Conservation (phyloP, 2,797 vertebrate genomes). For the Sebastes cheni region DNA sequence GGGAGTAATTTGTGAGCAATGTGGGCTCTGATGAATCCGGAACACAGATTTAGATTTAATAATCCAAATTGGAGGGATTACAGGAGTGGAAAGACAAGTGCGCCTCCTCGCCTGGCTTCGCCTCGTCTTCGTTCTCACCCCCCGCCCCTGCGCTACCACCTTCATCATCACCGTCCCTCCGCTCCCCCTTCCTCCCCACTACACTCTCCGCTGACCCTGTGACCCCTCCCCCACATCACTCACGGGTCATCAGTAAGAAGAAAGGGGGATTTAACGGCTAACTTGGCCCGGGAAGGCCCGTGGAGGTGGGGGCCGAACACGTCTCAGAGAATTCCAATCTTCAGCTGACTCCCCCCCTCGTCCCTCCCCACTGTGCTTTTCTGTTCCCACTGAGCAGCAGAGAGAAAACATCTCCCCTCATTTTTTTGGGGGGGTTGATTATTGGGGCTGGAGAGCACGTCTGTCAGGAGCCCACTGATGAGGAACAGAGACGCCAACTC, state of each 20-base stretch:
- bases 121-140: not conserved
- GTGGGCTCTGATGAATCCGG: slow-evolving; percentile 67
- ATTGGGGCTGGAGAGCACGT: slow-evolving; percentile 57
- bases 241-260: slow-evolving; percentile 78
- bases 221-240: slow-evolving; percentile 71
- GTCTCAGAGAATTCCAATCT: slow-evolving; percentile 62
- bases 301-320: slow-evolving; percentile 49
- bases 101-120: slow-evolving; percentile 37
- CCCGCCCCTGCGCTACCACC: not conserved
- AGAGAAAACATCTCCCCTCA: slow-evolving; percentile 54
- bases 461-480: slow-evolving; percentile 68
- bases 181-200: slow-evolving; percentile 2
- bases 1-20: slow-evolving; percentile 71
- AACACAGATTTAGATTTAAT: slow-evolving; percentile 73
- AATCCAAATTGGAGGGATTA: slow-evolving; percentile 78
- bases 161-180: slow-evolving; percentile 19
- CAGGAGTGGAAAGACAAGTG: slow-evolving; percentile 69
- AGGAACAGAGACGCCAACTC: slow-evolving; percentile 58
- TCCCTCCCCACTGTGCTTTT: slow-evolving; percentile 49
- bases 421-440: slow-evolving; percentile 53
- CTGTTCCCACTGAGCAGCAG: slow-evolving; percentile 53
- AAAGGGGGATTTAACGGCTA: slow-evolving; percentile 78
- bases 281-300: slow-evolving; percentile 59
- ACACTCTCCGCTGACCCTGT: slow-evolving; percentile 58
- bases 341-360: slow-evolving; percentile 30